Evolutionary conservation across 2,797 vertebrate species (phyloP).

Genomic region (Ficedula albicollis): DNA sequence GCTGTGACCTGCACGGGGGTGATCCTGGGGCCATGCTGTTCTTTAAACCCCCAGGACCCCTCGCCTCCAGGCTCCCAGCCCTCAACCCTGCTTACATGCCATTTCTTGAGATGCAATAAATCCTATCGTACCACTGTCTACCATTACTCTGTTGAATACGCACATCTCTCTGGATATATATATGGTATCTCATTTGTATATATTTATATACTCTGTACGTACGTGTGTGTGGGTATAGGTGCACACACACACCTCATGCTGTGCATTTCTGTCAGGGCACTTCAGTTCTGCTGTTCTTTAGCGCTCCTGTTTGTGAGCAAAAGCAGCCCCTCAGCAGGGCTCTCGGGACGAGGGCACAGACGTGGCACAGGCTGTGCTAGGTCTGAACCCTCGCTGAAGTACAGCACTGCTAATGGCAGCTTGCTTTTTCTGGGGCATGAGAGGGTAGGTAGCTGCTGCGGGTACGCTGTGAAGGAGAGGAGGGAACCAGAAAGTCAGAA

Average conservation of each 20-base stretch:
- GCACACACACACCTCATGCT: constrained; percentile 55
- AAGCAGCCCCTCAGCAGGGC: constrained; percentile 10
- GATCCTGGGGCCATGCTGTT: constrained; percentile 60
- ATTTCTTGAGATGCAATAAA: constrained; percentile 80
- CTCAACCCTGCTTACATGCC: constrained; percentile 70
- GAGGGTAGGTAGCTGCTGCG: background rate
- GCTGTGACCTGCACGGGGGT: background rate
- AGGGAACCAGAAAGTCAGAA: constrained; percentile 19
- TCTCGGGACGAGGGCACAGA: background rate
- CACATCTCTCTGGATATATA: constrained; percentile 75
- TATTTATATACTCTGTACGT: constrained; percentile 74
- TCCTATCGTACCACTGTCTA: constrained; percentile 76
- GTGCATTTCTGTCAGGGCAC: constrained; percentile 75
- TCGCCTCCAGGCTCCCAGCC: constrained; percentile 25
- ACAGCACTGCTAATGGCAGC: background rate
- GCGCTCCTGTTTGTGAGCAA: background rate
- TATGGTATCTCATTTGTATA: constrained; percentile 71
- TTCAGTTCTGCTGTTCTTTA: constrained; percentile 56
- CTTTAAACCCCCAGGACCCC: constrained; percentile 11
- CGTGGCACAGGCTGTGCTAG: background rate
- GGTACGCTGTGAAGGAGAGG: background rate
- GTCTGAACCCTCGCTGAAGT: background rate
- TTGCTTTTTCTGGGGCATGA: background rate
- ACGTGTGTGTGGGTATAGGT: constrained; percentile 53
- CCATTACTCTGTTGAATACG: constrained; percentile 74